Evolutionary conservation across 2,888 invertebrate genomes (phyloP).

Genomic region (Theodoxus fluviatilis): DNA sequence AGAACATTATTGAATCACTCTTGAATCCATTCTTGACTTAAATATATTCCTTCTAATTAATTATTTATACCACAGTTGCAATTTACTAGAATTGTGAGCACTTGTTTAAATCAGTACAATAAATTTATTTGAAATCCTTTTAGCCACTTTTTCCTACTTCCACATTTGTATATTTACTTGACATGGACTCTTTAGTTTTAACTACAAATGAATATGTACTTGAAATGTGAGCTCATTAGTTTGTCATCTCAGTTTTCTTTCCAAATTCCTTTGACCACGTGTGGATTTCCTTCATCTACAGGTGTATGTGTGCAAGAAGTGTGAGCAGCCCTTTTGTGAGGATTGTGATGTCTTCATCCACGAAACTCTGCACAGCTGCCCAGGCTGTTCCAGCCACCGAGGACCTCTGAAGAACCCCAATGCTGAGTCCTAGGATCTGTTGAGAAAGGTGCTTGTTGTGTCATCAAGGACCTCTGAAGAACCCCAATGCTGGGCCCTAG

Average conservation of each 20-base stretch:
- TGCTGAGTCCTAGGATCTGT: too few relatives aligned
- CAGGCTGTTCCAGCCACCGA: slow-evolving; percentile 75
- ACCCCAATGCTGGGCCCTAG: too few relatives aligned
- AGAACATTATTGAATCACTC: too few relatives aligned
- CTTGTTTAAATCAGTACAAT: too few relatives aligned
- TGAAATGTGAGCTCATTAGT: neutral
- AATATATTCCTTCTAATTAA: too few relatives aligned
- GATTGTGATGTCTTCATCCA: slow-evolving; percentile 96
- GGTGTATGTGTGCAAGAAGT: slow-evolving; percentile 83
- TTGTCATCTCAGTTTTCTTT: neutral
- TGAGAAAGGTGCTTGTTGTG: too few relatives aligned
- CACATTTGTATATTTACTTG: neutral
- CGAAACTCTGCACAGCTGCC: slow-evolving; percentile 92
- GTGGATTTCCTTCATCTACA: slow-evolving; percentile 61
- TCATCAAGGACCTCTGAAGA: too few relatives aligned
- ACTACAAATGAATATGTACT: slow-evolving; percentile 30
- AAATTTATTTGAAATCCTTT: too few relatives aligned
- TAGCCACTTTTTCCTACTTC: neutral
- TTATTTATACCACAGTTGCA: too few relatives aligned
- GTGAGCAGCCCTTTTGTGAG: slow-evolving; percentile 83
- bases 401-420: too few relatives aligned
- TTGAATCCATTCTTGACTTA: too few relatives aligned
- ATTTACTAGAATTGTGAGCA: too few relatives aligned
- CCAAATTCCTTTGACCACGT: neutral
- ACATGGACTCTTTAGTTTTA: neutral